phyloP scores from a whole-genome alignment of 2,113 vertebrate species.

The Chaenogobius annularis region DNA sequence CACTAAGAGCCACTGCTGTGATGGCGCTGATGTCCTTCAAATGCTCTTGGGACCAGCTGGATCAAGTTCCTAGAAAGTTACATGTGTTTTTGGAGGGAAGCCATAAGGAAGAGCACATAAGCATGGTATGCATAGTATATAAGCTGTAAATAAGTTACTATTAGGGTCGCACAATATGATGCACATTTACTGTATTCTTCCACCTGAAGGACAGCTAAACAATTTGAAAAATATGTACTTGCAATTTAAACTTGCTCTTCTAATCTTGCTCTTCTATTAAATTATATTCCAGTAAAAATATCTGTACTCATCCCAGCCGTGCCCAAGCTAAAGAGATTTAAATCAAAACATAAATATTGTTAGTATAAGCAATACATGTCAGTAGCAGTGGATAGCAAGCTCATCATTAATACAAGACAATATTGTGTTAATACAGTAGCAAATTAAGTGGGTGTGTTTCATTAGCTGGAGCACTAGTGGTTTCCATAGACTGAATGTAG shows the following conservation, averaged over 20 bases:
- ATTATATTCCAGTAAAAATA: too few species aligned
- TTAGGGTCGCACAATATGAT: neutral
- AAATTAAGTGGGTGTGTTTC: constrained; percentile 10
- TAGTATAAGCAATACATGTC: constrained; percentile 54
- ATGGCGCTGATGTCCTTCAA: constrained; percentile 72
- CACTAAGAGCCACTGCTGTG: constrained; percentile 74
- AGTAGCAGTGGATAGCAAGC: constrained; percentile 48
- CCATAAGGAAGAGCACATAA: neutral
- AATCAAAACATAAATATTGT: constrained; percentile 21
- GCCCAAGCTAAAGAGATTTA: constrained; percentile 5
- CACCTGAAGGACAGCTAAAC: neutral
- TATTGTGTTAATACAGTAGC: constrained; percentile 43
- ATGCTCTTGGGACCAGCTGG: constrained; percentile 62
- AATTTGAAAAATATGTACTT: too few species aligned
- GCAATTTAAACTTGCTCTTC: too few species aligned
- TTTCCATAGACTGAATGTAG: constrained; percentile 36
- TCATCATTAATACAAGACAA: constrained; percentile 25
- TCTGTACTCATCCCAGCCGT: neutral
- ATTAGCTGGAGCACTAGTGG: constrained; percentile 11
- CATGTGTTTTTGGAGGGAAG: constrained; percentile 2
- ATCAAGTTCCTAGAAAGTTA: constrained; percentile 43
- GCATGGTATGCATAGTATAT: neutral
- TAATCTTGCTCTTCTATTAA: too few species aligned
- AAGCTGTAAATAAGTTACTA: neutral
- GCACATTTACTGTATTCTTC: too few species aligned